Conservation (phyloP, 1,140 invertebrate genomes). For the Lepidostoma basale region DNA sequence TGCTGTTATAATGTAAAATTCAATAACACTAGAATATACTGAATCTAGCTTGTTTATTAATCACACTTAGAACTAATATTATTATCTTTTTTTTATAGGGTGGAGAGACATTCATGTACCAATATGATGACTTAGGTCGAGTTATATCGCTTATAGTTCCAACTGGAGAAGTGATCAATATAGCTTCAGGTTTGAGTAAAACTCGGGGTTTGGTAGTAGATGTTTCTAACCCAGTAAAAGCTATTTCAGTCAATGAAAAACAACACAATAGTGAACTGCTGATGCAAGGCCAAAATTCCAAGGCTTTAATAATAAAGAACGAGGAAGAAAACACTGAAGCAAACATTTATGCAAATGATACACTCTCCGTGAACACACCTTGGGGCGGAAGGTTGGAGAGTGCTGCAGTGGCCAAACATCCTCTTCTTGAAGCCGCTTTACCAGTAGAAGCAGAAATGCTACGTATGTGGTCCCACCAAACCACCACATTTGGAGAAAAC, state of each 20-base stretch:
- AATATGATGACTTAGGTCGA: conserved; percentile 86
- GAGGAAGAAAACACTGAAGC: conserved; percentile 73
- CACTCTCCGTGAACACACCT: conserved; percentile 71
- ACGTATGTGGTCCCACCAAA: conserved; percentile 84
- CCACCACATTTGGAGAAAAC: conserved; percentile 74
- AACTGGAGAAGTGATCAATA: conserved; percentile 84
- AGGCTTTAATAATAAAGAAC: conserved; percentile 64
- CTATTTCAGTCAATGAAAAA: conserved; percentile 64
- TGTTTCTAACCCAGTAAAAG: conserved; percentile 56
- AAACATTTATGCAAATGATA: conserved; percentile 77
- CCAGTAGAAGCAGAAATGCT: conserved; percentile 92
- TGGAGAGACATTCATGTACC: conserved; percentile 86
- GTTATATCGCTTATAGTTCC: conserved; percentile 84
- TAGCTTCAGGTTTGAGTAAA: conserved; percentile 75
- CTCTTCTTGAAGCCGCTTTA: conserved; percentile 82
- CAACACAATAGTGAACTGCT: conserved; percentile 59
- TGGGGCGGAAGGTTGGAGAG: conserved; percentile 74
- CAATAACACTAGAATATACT: background rate
- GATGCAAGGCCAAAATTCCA: conserved; percentile 62
- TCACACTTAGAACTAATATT: background rate
- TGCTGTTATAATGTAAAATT: too few relatives aligned
- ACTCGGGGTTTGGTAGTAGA: conserved; percentile 77
- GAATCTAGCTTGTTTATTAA: background rate
- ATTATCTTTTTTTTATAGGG: conserved; percentile 62
- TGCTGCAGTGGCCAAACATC: conserved; percentile 81